Conservation (phyloP, 2,888 invertebrate genomes). For the Amphimallon solstitiale region DNA sequence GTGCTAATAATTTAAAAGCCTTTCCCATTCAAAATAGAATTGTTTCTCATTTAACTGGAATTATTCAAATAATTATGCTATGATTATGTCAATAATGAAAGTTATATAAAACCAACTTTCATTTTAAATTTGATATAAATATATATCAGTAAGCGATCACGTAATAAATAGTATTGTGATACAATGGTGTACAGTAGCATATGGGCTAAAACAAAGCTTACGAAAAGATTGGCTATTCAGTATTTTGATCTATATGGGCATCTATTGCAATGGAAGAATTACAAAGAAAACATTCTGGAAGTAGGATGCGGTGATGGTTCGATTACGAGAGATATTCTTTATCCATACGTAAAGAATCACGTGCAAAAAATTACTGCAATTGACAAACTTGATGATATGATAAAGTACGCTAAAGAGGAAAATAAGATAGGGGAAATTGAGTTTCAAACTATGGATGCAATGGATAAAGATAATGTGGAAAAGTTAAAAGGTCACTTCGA, state of each 20-base stretch:
- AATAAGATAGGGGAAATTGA: background rate
- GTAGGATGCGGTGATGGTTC: constrained; percentile 12
- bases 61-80: too few species aligned
- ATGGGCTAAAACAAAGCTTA: too few species aligned
- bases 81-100: too few species aligned
- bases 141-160: too few species aligned
- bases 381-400: background rate
- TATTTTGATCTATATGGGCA: background rate
- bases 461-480: background rate
- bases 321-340: constrained; percentile 1
- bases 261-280: background rate
- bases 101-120: too few species aligned
- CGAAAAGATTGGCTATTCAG: too few species aligned
- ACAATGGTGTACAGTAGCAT: too few species aligned
- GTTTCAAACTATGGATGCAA: background rate
- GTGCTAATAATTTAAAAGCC: too few species aligned
- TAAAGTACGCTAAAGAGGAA: background rate
- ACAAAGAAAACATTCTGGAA: background rate
- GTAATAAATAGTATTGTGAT: too few species aligned
- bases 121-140: too few species aligned
- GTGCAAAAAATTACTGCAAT: background rate
- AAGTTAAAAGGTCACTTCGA: background rate
- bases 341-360: background rate
- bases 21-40: too few species aligned
- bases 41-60: too few species aligned